phyloP scores from a whole-genome alignment of 2,888 invertebrate species.

The Silvanus unidentatus region DNA sequence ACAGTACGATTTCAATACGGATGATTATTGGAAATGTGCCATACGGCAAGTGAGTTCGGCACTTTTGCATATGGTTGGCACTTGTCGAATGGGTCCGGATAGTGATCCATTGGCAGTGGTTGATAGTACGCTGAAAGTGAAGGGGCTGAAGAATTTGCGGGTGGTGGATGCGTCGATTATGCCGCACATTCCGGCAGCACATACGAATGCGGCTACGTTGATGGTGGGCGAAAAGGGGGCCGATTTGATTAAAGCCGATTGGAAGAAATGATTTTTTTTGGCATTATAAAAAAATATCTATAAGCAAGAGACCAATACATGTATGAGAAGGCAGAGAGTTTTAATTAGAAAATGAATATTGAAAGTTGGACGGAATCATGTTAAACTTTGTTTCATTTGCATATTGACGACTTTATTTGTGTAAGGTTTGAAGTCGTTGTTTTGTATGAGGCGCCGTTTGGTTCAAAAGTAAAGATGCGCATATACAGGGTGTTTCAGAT shows the following conservation, averaged over 20 bases:
- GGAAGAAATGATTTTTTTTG: no score
- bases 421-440: no score
- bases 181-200: slow-evolving; percentile 59
- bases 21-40: slow-evolving; percentile 46
- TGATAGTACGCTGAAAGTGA: slow-evolving; percentile 58
- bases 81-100: slow-evolving; percentile 58
- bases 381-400: no score
- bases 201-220: slow-evolving; percentile 49
- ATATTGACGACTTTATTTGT: no score
- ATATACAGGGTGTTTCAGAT: no score
- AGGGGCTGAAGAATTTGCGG: slow-evolving; percentile 60
- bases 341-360: no score
- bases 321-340: no score
- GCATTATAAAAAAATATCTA: no score
- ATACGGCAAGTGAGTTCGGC: slow-evolving; percentile 28
- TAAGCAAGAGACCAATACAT: no score
- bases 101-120: slow-evolving; percentile 58
- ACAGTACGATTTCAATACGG: slow-evolving; percentile 46
- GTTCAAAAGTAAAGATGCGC: no score
- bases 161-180: slow-evolving; percentile 76
- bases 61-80: slow-evolving; percentile 23
- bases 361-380: no score
- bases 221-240: slow-evolving; percentile 49
- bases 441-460: no score
- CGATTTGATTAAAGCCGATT: slow-evolving; percentile 43